Percentiles rank a stretch among this genome's conserved stretches.
phyloP scores from a whole-genome alignment of 2,797 vertebrate species.

The Epinephelus awoara region DNA sequence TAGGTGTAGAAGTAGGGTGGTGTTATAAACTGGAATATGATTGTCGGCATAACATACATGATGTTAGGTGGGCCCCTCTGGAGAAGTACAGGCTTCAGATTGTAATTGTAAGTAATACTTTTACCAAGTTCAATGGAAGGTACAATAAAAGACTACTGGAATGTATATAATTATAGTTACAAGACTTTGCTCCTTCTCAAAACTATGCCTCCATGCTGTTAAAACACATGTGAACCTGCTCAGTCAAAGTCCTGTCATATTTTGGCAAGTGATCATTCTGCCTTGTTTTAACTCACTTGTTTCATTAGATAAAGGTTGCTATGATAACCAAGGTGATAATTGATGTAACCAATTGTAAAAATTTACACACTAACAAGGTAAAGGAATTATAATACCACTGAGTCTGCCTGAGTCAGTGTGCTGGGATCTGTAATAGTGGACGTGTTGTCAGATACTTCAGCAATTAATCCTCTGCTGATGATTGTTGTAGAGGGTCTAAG shows the following conservation, averaged over 20 bases:
- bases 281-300: slow-evolving; percentile 2
- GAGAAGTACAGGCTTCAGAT: not conserved
- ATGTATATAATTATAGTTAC: not conserved
- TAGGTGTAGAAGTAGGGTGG: not conserved
- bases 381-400: not conserved
- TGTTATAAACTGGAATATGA: not conserved
- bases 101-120: not conserved
- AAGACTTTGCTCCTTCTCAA: not conserved
- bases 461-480: not conserved
- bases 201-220: not conserved
- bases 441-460: not conserved
- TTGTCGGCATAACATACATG: not conserved
- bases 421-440: not conserved
- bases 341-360: not conserved
- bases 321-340: not conserved
- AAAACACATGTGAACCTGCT: not conserved
- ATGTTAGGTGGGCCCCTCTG: not conserved
- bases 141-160: not conserved
- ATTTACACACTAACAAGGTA: not conserved
- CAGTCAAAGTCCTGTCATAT: slow-evolving; percentile 2
- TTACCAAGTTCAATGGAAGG: not conserved
- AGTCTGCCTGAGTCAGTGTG: not conserved
- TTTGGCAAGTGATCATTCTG: not conserved
- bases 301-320: not conserved
- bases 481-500: not conserved